These are phyloP conservation scores for Stictocephala bisonia DNA, from an alignment of 2,888 invertebrate species.

Conservation along the genomic window DNA sequence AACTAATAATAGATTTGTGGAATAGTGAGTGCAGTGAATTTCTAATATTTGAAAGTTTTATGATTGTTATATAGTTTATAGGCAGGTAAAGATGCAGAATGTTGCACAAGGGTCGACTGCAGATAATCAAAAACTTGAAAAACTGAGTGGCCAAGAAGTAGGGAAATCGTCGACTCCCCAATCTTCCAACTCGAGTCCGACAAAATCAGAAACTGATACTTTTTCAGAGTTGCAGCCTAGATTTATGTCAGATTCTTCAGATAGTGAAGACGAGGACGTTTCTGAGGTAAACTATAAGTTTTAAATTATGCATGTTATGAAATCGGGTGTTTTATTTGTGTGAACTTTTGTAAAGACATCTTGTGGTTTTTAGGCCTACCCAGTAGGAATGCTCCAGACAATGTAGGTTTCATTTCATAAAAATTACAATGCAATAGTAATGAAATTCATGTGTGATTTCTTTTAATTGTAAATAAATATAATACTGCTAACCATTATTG, in stretches of 20 bases:
- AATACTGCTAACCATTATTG: too few species aligned
- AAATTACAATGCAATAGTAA: background rate
- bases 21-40: constrained; percentile 63
- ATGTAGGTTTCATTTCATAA: constrained; percentile 41
- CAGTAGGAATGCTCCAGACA: constrained; percentile 45
- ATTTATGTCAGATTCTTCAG: constrained; percentile 93
- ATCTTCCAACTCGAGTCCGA: constrained; percentile 85
- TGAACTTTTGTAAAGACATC: constrained; percentile 73
- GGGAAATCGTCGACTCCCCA: constrained; percentile 78
- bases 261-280: constrained; percentile 96
- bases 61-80: constrained; percentile 63
- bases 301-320: constrained; percentile 27
- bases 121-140: constrained; percentile 85
- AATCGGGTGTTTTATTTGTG: constrained; percentile 43
- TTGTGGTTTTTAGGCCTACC: constrained; percentile 64
- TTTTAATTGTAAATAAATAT: too few species aligned
- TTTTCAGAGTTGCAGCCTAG: constrained; percentile 86
- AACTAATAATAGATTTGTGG: constrained; percentile 60
- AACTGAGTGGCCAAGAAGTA: constrained; percentile 73
- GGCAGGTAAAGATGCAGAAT: constrained; percentile 91
- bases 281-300: constrained; percentile 80
- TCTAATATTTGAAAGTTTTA: constrained; percentile 60
- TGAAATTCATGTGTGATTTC: background rate
- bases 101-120: constrained; percentile 80
- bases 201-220: constrained; percentile 88